Percentiles rank a stretch among this genome's conserved stretches.
Evolutionary conservation across 2,113 vertebrate species (phyloP).

Genomic region (Phodopus roborovskii): DNA sequence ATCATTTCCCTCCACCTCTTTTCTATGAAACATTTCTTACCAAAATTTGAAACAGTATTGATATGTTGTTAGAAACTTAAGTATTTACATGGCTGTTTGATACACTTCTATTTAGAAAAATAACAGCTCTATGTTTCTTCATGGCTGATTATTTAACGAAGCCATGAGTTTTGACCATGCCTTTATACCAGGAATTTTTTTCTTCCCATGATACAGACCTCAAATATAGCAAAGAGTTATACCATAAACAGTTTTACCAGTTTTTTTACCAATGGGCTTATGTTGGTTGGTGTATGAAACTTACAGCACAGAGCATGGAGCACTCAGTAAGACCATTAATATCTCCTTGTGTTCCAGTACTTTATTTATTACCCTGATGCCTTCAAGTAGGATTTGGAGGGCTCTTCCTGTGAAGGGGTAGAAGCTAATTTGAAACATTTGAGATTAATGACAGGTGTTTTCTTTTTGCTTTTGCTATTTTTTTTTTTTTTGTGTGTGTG

Average conservation of each 20-base stretch:
- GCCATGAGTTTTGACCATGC: neutral
- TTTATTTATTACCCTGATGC: neutral
- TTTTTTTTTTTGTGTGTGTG: too few relatives aligned
- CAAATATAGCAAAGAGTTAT: neutral
- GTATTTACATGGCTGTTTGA: neutral
- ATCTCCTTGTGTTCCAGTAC: neutral
- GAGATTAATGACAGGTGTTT: neutral
- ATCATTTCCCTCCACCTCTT: accelerated
- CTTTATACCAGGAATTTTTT: neutral
- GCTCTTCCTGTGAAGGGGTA: neutral
- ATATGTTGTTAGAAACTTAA: neutral
- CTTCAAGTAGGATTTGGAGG: neutral
- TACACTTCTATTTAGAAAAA: neutral
- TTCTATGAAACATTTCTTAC: neutral
- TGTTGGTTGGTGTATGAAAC: neutral
- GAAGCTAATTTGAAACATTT: neutral
- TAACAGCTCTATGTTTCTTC: neutral
- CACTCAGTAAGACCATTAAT: neutral
- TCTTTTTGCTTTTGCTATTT: neutral
- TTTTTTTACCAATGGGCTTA: neutral
- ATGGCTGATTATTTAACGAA: neutral
- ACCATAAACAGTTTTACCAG: neutral
- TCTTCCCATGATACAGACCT: neutral
- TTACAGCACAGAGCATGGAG: neutral
- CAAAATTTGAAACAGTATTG: neutral